These are phyloP conservation scores for Drosophila engyochracea DNA, from an alignment of 2,888 invertebrate genomes.

Conservation along the genomic window DNA sequence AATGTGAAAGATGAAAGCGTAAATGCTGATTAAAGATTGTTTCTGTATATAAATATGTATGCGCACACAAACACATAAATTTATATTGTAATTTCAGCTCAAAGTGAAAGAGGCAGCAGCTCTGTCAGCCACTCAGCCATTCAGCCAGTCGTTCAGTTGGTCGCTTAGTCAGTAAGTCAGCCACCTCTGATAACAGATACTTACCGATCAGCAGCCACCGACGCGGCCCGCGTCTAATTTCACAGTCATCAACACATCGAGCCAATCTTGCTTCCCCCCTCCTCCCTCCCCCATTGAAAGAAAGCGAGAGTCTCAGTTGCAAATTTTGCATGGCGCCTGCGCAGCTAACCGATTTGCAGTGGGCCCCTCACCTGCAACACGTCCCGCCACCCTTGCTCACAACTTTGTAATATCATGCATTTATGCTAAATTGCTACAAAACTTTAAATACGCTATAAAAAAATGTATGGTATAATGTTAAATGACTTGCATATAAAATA, in stretches of 20 bases:
- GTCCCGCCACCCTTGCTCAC: not conserved
- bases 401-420: conserved; percentile 43
- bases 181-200: conserved; percentile 66
- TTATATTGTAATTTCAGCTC: conserved; percentile 75
- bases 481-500: conserved; percentile 20
- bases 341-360: conserved; percentile 37
- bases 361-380: not conserved
- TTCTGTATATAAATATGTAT: conserved; percentile 64
- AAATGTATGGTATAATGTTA: conserved; percentile 4
- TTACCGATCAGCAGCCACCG: conserved; percentile 40
- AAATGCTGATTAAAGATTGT: conserved; percentile 81
- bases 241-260: conserved; percentile 71
- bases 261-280: conserved; percentile 18
- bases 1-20: conserved; percentile 81
- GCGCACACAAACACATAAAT: conserved; percentile 37
- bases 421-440: conserved; percentile 16
- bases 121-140: conserved; percentile 3
- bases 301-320: conserved; percentile 77
- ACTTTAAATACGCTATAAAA: conserved; percentile 10
- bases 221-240: conserved; percentile 62
- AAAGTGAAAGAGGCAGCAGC: conserved; percentile 72
- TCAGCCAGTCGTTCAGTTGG: conserved; percentile 49
- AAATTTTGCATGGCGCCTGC: conserved; percentile 46
- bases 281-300: conserved; percentile 53
- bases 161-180: conserved; percentile 67